A percentile compares a stretch with the other conserved stretches of the same genome.
phyloP scores from a whole-genome alignment of 1,140 invertebrate genomes.

The Theocolax elegans region DNA sequence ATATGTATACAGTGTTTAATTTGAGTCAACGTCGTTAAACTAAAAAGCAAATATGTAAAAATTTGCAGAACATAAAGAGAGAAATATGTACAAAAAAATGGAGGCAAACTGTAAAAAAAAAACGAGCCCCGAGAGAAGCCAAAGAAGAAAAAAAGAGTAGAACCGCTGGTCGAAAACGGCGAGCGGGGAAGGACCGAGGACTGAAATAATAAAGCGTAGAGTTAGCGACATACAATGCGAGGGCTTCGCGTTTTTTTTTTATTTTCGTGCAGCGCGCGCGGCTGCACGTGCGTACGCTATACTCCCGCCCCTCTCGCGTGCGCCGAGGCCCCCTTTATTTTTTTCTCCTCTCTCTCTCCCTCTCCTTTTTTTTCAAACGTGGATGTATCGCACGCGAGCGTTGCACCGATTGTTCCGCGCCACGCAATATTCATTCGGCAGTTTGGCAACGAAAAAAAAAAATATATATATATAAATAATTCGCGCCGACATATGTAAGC shows the following conservation, averaged over 20 bases:
- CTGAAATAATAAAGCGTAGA: slow-evolving; percentile 28
- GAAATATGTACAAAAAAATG: neutral
- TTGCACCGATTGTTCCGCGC: slow-evolving; percentile 11
- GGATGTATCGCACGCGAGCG: neutral
- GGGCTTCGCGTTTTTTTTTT: slow-evolving; percentile 3
- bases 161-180: slow-evolving; percentile 1
- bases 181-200: slow-evolving; percentile 13
- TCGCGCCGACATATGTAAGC: slow-evolving; percentile 8
- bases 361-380: slow-evolving; percentile 9
- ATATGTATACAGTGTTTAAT: no score
- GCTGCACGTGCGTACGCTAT: neutral
- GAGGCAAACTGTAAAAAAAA: neutral
- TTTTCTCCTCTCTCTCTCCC: slow-evolving; percentile 10
- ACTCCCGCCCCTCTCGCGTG: neutral
- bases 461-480: neutral
- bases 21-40: no score
- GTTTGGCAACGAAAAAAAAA: slow-evolving; percentile 47
- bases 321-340: neutral
- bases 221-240: slow-evolving; percentile 14
- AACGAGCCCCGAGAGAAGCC: neutral
- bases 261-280: neutral
- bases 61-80: neutral
- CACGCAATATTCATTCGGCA: slow-evolving; percentile 47
- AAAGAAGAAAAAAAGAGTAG: no score
- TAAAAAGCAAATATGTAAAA: no score